A percentile compares a stretch with the other conserved stretches of the same genome.
phyloP scores from a whole-genome alignment of 2,797 vertebrate genomes.

The Acomys russatus region DNA sequence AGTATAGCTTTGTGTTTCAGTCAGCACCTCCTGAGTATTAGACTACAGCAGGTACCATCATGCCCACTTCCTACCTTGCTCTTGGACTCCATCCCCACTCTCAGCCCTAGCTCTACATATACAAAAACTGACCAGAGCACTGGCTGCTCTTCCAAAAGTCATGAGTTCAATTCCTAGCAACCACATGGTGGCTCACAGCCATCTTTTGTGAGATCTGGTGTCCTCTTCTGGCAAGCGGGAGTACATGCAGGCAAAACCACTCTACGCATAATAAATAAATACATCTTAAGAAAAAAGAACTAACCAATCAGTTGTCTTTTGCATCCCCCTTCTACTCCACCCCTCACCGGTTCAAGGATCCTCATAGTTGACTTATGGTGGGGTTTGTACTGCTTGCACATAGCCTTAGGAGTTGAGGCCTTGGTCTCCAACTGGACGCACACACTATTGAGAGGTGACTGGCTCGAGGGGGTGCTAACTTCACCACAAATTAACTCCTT shows the following conservation, averaged over 20 bases:
- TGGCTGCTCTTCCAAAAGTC: too few relatives aligned
- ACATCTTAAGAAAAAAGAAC: neutral
- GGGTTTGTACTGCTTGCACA: neutral
- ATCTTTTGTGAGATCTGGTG: too few relatives aligned
- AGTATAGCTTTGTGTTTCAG: neutral
- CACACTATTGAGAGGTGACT: neutral
- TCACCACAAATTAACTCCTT: neutral
- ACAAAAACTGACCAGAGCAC: too few relatives aligned
- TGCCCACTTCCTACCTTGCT: neutral
- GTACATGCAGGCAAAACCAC: too few relatives aligned
- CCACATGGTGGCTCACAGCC: too few relatives aligned
- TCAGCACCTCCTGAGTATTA: too few relatives aligned
- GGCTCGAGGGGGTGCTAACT: neutral
- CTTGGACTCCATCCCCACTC: neutral
- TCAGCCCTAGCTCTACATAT: neutral
- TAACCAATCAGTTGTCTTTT: neutral
- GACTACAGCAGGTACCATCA: neutral
- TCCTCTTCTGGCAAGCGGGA: too few relatives aligned
- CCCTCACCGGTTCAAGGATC: neutral
- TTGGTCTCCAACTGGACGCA: neutral
- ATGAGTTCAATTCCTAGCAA: too few relatives aligned
- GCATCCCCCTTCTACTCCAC: too few relatives aligned
- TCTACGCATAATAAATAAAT: too few relatives aligned
- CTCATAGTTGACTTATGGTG: neutral
- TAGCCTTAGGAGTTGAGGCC: neutral